Evolutionary conservation across 2,797 vertebrate genomes (phyloP), one percentile per base, ranked within the genome.

Genomic region (Falco naumanni): DNA sequence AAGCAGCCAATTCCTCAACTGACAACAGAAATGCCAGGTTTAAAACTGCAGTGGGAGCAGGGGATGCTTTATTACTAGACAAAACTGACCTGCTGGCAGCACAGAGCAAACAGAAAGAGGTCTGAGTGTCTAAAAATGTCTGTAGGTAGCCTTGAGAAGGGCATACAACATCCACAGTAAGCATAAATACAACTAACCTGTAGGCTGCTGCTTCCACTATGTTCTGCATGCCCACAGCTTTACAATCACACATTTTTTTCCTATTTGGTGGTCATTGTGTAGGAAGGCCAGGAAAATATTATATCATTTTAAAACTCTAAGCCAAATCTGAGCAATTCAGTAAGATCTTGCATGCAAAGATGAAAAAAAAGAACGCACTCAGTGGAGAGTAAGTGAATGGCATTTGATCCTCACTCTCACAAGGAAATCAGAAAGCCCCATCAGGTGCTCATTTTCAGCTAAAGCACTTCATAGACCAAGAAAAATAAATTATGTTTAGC

Each of bases 401-500:
- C 56, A 13, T 15, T 29, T 15, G 51, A 74, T 31, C 69, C 72
- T 86, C 31, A 5, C 16, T 10, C 28, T 29, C 64, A 68, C 90
- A 87, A 31, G 47, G 61, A 31, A 39, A 13, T 64, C 45, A 50
- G 47, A 39, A 77, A 81, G 18, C 51, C 29, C 54, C 72, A 48
- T 1, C 3, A 2, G n/a, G 31, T 34, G 61, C 48, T 59, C 19
- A 10, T 65, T 69, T 72, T 56, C 85, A 94, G 88, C 86, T 50
- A 65, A 93, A 96, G 53, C 89, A 81, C 76, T 95, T 84, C 31
- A 50, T 0, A 31, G 66, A 95, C 50, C 13, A 53, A 74, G 20
- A 94, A 94, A 71, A 94, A 89, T 48, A 68, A 87, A 59, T 19
- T 24, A 75, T 34, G 51, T 84, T 91, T 72, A 70, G 95, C 78